These are phyloP conservation scores for Solenopsis invicta DNA, from an alignment of 1,140 invertebrate species.

Conservation along the genomic window DNA sequence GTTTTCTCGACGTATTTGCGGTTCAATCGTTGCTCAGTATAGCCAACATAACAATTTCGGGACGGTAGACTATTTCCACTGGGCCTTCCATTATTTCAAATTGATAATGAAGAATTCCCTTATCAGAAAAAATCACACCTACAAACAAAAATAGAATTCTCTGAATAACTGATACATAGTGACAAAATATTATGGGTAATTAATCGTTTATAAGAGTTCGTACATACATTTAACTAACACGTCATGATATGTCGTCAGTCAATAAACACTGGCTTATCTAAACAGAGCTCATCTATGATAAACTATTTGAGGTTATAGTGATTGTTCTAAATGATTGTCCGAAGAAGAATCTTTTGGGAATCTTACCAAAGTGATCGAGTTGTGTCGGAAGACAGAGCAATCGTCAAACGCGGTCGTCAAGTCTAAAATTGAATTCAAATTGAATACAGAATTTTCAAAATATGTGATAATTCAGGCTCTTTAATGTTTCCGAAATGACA, in stretches of 20 bases:
- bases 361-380: background rate
- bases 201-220: background rate
- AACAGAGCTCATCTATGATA: background rate
- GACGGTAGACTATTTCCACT: background rate
- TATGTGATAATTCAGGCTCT: background rate
- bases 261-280: background rate
- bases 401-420: background rate
- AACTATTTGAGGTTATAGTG: background rate
- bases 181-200: background rate
- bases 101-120: background rate
- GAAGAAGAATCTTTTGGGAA: background rate
- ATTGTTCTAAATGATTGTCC: background rate
- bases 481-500: background rate
- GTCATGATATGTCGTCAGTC: background rate
- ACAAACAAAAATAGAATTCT: background rate
- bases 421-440: background rate
- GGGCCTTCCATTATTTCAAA: background rate
- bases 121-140: background rate
- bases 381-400: background rate
- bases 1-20: conserved; percentile 62
- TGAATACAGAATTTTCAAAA: background rate
- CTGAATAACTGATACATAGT: background rate
- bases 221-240: background rate
- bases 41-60: background rate
- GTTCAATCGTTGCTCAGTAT: conserved; percentile 8